These are phyloP conservation scores for Dysdera silvatica DNA, from an alignment of 1,140 invertebrate species.

Conservation along the genomic window DNA sequence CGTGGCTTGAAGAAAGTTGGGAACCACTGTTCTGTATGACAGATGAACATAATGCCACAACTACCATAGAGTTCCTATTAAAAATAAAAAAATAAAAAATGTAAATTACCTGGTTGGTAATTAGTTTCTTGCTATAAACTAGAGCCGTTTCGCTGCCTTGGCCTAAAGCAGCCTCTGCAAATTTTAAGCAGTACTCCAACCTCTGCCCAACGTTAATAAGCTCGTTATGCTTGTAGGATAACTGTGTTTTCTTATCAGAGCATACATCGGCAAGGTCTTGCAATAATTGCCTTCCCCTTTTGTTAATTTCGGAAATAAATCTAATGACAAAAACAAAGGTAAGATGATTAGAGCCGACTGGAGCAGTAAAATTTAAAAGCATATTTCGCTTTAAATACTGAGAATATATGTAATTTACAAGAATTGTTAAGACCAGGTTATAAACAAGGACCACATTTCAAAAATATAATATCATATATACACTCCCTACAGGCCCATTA, in stretches of 20 bases:
- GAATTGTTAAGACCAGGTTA: no score
- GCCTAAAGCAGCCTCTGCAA: constrained; percentile 66
- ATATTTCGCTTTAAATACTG: no score
- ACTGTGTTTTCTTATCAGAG: constrained; percentile 68
- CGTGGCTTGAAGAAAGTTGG: no score
- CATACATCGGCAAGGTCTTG: constrained; percentile 71
- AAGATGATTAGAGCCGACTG: no score
- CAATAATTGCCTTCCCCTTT: constrained; percentile 68
- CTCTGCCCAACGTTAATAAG: constrained; percentile 66
- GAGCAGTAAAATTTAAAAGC: no score
- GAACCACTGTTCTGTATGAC: no score
- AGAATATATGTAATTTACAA: no score
- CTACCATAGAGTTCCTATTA: no score
- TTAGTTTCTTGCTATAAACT: constrained; percentile 70
- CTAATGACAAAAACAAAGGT: constrained; percentile 44
- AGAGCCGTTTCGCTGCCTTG: constrained; percentile 74
- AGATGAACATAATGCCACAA: no score
- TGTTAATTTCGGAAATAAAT: constrained; percentile 72
- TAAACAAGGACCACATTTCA: neutral
- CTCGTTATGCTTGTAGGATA: constrained; percentile 71
- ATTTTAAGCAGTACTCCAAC: constrained; percentile 76
- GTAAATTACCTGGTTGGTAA: constrained; percentile 36
- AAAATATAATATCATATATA: neutral
- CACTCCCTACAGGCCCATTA: no score
- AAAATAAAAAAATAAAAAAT: neutral